These are phyloP conservation scores for Triplophysa yarkandensis DNA, from an alignment of 2,797 vertebrate species.

Conservation along the genomic window DNA sequence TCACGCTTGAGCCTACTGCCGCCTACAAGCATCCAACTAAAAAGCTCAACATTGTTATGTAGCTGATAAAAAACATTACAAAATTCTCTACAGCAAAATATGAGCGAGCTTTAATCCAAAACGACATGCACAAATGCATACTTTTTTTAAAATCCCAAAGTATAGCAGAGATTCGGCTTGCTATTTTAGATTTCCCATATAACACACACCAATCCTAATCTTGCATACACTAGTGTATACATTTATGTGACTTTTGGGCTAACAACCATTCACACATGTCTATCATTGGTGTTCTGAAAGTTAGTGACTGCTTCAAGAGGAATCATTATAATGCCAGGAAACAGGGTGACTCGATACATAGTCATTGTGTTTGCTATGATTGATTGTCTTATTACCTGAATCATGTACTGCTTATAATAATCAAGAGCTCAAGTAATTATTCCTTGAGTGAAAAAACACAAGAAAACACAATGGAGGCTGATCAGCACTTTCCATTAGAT, in stretches of 20 bases:
- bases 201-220: not conserved
- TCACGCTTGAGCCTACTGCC: not conserved
- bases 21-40: not conserved
- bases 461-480: constrained; percentile 25
- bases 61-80: not conserved
- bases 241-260: not conserved
- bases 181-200: too few relatives aligned
- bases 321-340: not conserved
- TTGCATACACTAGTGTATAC: not conserved
- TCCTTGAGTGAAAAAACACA: constrained; percentile 8
- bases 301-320: not conserved
- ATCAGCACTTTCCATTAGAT: constrained; percentile 24
- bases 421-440: constrained; percentile 32
- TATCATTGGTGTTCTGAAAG: not conserved
- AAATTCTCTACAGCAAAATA: not conserved
- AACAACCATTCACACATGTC: not conserved
- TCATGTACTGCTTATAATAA: constrained; percentile 28
- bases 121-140: not conserved
- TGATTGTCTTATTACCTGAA: constrained; percentile 39
- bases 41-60: not conserved
- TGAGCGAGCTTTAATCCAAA: not conserved
- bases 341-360: not conserved
- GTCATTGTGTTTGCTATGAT: constrained; percentile 23
- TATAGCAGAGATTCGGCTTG: not conserved
- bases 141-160: not conserved